These are phyloP conservation scores for Leptopilina myrica DNA, from an alignment of 2,888 invertebrate genomes.

Conservation along the genomic window DNA sequence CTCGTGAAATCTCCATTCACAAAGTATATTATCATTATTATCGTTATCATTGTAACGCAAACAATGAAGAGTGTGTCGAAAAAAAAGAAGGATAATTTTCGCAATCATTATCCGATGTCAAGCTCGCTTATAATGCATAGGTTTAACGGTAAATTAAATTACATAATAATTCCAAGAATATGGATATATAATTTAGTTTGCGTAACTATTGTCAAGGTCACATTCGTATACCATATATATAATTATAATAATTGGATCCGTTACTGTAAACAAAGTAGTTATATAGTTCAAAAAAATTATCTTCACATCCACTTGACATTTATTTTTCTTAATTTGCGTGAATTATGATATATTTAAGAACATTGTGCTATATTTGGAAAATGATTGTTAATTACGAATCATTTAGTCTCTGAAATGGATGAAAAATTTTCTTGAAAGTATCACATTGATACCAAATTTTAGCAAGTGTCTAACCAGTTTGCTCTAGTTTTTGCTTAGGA, in stretches of 20 bases:
- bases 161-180: conserved; percentile 10
- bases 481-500: too few relatives aligned
- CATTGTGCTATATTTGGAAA: too few relatives aligned
- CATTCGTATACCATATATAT: background rate
- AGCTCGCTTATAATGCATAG: background rate
- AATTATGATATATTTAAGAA: too few relatives aligned
- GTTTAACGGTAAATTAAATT: conserved; percentile 30
- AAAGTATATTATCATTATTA: conserved; percentile 9
- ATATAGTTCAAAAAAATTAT: background rate
- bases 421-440: too few relatives aligned
- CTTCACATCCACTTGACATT: background rate
- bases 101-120: background rate
- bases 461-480: too few relatives aligned
- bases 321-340: background rate
- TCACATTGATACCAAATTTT: too few relatives aligned
- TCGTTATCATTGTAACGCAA: background rate
- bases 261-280: conserved; percentile 2
- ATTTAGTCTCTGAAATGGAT: too few relatives aligned
- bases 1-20: background rate
- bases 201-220: conserved; percentile 1
- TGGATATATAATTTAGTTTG: conserved; percentile 17
- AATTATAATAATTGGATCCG: background rate
- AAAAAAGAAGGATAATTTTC: conserved; percentile 9
- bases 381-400: too few relatives aligned
- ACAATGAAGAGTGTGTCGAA: conserved; percentile 14